Percentiles rank a stretch among this genome's conserved stretches.
Evolutionary conservation across 1,140 invertebrate species (phyloP).

Genomic region (Protaetia brevitarsis): DNA sequence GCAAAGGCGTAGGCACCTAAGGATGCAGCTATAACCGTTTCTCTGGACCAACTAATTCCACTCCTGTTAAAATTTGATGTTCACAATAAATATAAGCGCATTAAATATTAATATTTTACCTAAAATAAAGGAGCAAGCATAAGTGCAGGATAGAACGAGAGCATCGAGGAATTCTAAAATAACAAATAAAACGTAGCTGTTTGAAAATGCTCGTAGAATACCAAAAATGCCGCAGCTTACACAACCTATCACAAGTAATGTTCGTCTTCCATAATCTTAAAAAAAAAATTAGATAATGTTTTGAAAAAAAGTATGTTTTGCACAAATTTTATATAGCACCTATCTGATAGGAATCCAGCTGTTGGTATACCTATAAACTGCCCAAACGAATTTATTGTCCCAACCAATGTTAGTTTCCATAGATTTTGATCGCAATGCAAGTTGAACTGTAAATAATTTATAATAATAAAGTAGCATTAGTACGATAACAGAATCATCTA

Average conservation of each 20-base stretch:
- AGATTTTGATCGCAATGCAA: conserved; percentile 58
- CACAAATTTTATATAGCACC: no score
- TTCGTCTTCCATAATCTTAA: conserved; percentile 63
- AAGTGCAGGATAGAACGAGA: conserved; percentile 60
- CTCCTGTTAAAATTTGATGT: no score
- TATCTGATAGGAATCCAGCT: conserved; percentile 66
- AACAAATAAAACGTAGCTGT: conserved; percentile 60
- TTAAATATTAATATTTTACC: no score
- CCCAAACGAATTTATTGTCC: conserved; percentile 68
- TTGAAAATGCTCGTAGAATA: conserved; percentile 61
- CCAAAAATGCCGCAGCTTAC: conserved; percentile 59
- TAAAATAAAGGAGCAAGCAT: conserved; percentile 61
- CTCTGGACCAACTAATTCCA: conserved; percentile 64
- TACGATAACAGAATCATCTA: no score
- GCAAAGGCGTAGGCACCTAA: conserved; percentile 69
- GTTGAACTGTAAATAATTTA: conserved; percentile 56
- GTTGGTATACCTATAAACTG: no score
- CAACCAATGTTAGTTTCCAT: conserved; percentile 69
- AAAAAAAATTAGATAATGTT: no score
- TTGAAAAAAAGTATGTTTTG: no score
- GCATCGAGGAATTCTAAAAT: conserved; percentile 65
- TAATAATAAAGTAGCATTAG: no score
- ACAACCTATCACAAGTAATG: conserved; percentile 58
- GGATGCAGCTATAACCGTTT: conserved; percentile 71
- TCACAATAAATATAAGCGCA: no score